These are phyloP conservation scores for Elephantulus edwardii DNA, from an alignment of 2,113 vertebrate genomes.

Conservation along the genomic window DNA sequence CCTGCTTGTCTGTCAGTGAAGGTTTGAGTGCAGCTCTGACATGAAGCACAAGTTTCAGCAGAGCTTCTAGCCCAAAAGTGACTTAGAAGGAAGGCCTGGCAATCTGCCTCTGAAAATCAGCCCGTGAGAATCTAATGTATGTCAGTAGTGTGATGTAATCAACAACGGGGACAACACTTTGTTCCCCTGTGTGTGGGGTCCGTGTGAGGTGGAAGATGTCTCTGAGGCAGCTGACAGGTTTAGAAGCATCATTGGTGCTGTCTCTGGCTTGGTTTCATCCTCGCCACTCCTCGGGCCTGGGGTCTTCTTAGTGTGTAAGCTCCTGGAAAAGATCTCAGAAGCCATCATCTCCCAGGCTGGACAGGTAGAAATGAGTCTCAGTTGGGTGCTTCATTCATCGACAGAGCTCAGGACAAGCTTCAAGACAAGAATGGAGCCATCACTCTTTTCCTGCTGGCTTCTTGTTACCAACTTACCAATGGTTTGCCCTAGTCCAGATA, in stretches of 20 bases:
- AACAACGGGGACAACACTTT: background rate
- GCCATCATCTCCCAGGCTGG: background rate
- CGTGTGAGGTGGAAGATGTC: background rate
- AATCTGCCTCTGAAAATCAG: background rate
- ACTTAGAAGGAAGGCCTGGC: background rate
- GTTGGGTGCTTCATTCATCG: background rate
- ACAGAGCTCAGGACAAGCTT: background rate
- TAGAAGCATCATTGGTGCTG: background rate
- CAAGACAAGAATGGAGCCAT: rapidly evolving
- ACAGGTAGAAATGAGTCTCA: background rate
- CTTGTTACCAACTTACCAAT: background rate
- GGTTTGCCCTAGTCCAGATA: background rate
- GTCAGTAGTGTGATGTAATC: background rate
- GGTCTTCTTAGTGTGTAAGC: background rate
- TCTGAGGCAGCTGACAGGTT: background rate
- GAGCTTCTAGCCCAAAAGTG: background rate
- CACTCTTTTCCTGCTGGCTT: rapidly evolving
- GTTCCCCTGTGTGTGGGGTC: background rate
- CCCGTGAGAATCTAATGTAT: background rate
- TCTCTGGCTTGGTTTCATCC: background rate
- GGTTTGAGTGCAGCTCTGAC: background rate
- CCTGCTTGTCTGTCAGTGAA: background rate
- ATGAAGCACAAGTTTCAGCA: background rate
- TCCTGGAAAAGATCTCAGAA: background rate
- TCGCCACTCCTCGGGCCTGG: rapidly evolving